Conservation (phyloP, 92 coral and sea anemone genomes). For the Meandrina meandrites region DNA sequence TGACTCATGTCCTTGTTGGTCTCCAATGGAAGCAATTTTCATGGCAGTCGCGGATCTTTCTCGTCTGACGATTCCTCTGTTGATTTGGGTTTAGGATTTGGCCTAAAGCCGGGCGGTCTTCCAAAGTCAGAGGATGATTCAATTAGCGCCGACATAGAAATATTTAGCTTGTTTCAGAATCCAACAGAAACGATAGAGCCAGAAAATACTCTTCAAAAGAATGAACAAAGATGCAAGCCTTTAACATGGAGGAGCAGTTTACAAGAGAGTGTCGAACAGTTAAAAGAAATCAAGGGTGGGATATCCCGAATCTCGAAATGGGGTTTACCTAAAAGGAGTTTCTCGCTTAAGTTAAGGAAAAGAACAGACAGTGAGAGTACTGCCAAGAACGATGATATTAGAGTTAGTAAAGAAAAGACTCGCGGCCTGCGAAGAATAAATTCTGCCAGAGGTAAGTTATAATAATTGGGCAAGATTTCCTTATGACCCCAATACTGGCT, state of each 20-base stretch:
- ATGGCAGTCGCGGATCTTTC: slow-evolving; percentile 48
- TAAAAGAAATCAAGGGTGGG: slow-evolving; percentile 34
- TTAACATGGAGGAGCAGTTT: slow-evolving; percentile 20
- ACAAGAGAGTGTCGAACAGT: slow-evolving; percentile 11
- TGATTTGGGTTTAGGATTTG: slow-evolving; percentile 85
- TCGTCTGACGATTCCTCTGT: slow-evolving; percentile 65
- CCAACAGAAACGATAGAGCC: slow-evolving; percentile 25
- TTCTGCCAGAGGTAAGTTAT: slow-evolving; percentile 29
- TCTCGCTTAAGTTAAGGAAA: slow-evolving; percentile 22
- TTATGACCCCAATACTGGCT: no score
- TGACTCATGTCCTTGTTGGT: not conserved
- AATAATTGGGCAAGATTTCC: no score
- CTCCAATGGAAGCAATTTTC: slow-evolving; percentile 30
- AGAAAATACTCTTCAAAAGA: not conserved
- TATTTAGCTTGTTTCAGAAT: slow-evolving; percentile 3
- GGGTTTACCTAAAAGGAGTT: slow-evolving; percentile 32
- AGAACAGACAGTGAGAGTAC: slow-evolving; percentile 18
- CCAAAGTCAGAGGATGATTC: slow-evolving; percentile 57
- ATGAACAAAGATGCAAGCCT: not conserved
- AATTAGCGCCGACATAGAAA: slow-evolving; percentile 11
- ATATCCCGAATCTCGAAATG: slow-evolving; percentile 13
- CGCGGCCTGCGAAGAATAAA: slow-evolving; percentile 29
- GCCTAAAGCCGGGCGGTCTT: slow-evolving; percentile 83
- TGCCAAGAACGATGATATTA: not conserved
- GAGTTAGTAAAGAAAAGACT: not conserved